These are phyloP conservation scores for Tangara arthus DNA, from an alignment of 2,797 vertebrate genomes.

Conservation along the genomic window DNA sequence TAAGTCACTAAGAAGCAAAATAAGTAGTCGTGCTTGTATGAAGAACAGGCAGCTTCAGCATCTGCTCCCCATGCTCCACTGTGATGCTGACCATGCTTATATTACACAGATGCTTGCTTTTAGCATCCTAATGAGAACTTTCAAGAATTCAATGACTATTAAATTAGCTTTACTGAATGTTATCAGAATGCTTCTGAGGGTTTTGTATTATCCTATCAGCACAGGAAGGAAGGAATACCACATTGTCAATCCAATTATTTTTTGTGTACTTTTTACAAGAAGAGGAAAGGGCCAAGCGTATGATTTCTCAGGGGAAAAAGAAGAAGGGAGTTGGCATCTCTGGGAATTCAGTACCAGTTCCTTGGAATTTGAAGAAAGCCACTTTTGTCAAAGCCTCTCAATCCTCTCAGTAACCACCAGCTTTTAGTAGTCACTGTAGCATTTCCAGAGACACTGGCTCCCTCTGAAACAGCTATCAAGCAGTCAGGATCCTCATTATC, in stretches of 20 bases:
- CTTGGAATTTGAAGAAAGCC: not conserved
- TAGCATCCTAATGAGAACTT: slow-evolving; percentile 42
- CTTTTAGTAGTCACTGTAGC: not conserved
- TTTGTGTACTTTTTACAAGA: not conserved
- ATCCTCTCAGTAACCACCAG: not conserved
- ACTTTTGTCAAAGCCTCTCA: not conserved
- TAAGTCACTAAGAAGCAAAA: slow-evolving; percentile 15
- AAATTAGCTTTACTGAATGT: slow-evolving; percentile 26
- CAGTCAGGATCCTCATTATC: not conserved
- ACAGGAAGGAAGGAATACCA: not conserved
- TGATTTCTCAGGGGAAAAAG: not conserved
- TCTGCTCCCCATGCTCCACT: not conserved
- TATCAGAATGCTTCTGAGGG: slow-evolving; percentile 31
- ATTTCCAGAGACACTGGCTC: not conserved
- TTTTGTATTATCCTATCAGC: slow-evolving; percentile 8
- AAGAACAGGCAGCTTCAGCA: not conserved
- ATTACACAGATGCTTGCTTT: slow-evolving; percentile 32
- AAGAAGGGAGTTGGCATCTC: not conserved
- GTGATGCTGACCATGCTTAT: not conserved
- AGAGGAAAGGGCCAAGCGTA: not conserved
- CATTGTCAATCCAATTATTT: not conserved
- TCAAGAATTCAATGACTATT: slow-evolving; percentile 44
- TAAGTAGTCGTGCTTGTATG: slow-evolving; percentile 19
- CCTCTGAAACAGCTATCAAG: not conserved
- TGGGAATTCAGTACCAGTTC: not conserved